Base-by-base conservation (phyloP, 2,797 vertebrate species). In the Leuciscus waleckii region DNA sequence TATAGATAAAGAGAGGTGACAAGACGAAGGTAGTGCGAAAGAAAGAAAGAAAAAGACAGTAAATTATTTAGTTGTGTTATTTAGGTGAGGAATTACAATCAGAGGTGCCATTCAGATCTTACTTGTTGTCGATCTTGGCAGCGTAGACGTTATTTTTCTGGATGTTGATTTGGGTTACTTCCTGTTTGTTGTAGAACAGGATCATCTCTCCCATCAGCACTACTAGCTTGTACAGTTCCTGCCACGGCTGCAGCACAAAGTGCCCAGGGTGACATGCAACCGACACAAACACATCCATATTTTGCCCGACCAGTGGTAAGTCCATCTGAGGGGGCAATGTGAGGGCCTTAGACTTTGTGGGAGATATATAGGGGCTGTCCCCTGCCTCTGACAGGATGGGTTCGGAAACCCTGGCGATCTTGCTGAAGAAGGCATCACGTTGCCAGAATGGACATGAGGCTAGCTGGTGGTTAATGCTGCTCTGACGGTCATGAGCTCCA, bases 141-240 rank as follows among this genome's bases (percentile, higher is more conserved):
- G 97, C 97, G 2, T 95, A 99, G 70, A 99, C 82, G 5, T 94
- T 94, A 93, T 96, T 97, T 88, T 96, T 97, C 81, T 96, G 92
- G 49, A 97, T 81, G 0, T 61, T 83, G 4, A 90, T 73, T 6
- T 82, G 89, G 58, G 87, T 93, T 68, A 92, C 58, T 82, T 93
- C 95, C 1, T 90, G 92, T 79, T 93, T 94, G 69, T 97, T 98
- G 88, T 99, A 99, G 87, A 96, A 95, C 4, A 99, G 94, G 69
- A 98, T 94, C 98, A 99, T 99, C 92, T 99, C 97, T 63, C 97
- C 97, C 97, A 98, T 98, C 70, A 99, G 87, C 65, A 97, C 95
- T 19, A 96, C 96, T 89, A 99, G 93, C 65, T 97, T 98, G 89
- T 97, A 97, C n/a, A 98, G 93, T 82, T 97, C 96, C 88, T 97